Evolutionary conservation across 2,888 invertebrate species (phyloP).

Genomic region (Leucania comma): DNA sequence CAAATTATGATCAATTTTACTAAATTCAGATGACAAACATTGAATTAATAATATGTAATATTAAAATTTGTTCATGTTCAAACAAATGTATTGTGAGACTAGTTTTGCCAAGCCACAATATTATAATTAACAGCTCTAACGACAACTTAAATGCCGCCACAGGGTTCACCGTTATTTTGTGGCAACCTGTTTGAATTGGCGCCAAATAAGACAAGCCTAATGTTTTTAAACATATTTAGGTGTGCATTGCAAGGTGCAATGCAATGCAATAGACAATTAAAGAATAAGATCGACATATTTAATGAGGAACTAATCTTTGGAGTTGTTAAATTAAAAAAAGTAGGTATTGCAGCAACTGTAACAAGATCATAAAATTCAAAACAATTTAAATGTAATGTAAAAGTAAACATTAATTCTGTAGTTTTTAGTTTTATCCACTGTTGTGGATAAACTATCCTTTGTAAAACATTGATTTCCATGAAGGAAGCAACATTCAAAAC

Average conservation of each 20-base stretch:
- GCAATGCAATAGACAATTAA: neutral
- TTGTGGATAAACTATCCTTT: too few species aligned
- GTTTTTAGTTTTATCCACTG: too few species aligned
- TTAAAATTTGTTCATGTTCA: neutral
- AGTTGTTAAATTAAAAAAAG: neutral
- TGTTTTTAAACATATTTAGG: neutral
- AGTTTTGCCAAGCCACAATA: constrained; percentile 10
- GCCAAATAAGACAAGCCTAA: neutral
- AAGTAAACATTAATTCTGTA: too few species aligned
- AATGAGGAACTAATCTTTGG: too few species aligned
- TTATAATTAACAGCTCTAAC: neutral
- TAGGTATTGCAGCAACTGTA: neutral
- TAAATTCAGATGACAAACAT: neutral
- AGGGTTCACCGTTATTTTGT: neutral
- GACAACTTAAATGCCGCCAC: constrained; percentile 1
- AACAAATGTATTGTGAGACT: constrained; percentile 1
- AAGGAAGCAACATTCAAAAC: neutral
- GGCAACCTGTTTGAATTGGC: constrained; percentile 32
- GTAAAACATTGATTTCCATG: too few species aligned
- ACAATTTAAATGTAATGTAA: neutral
- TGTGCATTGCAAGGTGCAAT: neutral
- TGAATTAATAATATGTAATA: neutral
- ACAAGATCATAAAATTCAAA: neutral
- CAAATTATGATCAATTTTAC: neutral
- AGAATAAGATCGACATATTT: neutral